Evolutionary conservation across 2,888 invertebrate genomes (phyloP).

Genomic region (Dicranocentrus wangi): DNA sequence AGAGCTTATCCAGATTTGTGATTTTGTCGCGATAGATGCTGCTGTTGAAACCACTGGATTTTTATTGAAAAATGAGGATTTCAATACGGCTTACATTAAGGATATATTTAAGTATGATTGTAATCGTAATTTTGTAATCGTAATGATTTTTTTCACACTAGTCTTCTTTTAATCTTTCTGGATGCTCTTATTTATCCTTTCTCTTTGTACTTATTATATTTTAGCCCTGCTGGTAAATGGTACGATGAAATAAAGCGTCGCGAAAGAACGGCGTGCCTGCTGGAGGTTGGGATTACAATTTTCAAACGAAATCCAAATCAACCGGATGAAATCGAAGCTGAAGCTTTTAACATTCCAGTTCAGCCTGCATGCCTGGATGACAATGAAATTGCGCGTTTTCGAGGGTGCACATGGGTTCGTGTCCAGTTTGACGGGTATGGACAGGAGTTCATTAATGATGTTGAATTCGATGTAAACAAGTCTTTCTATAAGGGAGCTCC

Average conservation of each 20-base stretch:
- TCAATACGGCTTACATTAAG: constrained; percentile 30
- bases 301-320: constrained; percentile 36
- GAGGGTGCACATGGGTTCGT: background rate
- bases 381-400: constrained; percentile 52
- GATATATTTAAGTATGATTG: too few relatives aligned
- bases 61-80: constrained; percentile 37
- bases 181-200: background rate
- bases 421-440: constrained; percentile 44
- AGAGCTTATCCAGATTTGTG: constrained; percentile 28
- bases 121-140: constrained; percentile 7
- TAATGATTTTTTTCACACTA: background rate
- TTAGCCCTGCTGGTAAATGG: constrained; percentile 33
- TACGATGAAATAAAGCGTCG: constrained; percentile 45
- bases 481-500: constrained; percentile 56
- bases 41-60: constrained; percentile 62
- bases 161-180: too few relatives aligned
- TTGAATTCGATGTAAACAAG: constrained; percentile 58
- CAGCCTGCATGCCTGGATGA: constrained; percentile 52
- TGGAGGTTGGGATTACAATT: constrained; percentile 56
- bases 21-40: constrained; percentile 60
- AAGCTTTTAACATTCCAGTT: constrained; percentile 56
- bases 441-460: constrained; percentile 42
- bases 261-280: constrained; percentile 30
- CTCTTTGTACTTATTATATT: background rate
- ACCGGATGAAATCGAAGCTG: constrained; percentile 16